phyloP scores from a whole-genome alignment of 2,888 invertebrate genomes.

The Phengaris arion region DNA sequence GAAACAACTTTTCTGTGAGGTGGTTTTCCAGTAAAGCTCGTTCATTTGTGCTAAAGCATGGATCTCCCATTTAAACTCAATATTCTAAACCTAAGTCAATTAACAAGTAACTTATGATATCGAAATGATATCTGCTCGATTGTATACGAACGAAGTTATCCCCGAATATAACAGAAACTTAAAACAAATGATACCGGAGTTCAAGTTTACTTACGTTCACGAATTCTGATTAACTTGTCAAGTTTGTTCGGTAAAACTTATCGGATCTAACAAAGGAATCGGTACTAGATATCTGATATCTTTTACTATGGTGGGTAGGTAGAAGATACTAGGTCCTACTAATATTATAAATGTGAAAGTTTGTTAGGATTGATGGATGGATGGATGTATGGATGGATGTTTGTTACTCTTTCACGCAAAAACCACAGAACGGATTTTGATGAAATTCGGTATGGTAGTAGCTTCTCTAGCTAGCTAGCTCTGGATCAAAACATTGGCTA shows the following conservation, averaged over 20 bases:
- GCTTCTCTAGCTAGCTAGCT: too few relatives aligned
- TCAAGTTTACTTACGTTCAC: slow-evolving; percentile 3
- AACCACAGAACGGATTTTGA: too few relatives aligned
- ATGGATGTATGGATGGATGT: too few relatives aligned
- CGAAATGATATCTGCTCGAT: not conserved
- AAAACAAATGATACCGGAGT: slow-evolving; percentile 18
- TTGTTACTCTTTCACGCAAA: too few relatives aligned
- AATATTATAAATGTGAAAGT: too few relatives aligned
- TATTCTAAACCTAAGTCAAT: slow-evolving; percentile 10
- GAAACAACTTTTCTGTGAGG: not conserved
- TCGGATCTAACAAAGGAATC: not conserved
- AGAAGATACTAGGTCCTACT: too few relatives aligned
- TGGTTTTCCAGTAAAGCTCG: not conserved
- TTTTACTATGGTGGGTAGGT: too few relatives aligned
- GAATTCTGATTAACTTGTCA: slow-evolving; percentile 21
- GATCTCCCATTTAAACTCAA: not conserved
- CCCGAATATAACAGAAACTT: slow-evolving; percentile 23
- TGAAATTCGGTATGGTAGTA: too few relatives aligned
- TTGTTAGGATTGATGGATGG: too few relatives aligned
- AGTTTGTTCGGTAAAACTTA: slow-evolving; percentile 22
- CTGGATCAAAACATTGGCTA: too few relatives aligned
- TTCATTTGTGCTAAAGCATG: not conserved
- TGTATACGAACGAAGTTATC: not conserved
- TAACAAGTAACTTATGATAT: not conserved
- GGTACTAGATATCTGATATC: too few relatives aligned